Base-by-base conservation (phyloP, 2,888 invertebrate species). In the Patella depressa region DNA sequence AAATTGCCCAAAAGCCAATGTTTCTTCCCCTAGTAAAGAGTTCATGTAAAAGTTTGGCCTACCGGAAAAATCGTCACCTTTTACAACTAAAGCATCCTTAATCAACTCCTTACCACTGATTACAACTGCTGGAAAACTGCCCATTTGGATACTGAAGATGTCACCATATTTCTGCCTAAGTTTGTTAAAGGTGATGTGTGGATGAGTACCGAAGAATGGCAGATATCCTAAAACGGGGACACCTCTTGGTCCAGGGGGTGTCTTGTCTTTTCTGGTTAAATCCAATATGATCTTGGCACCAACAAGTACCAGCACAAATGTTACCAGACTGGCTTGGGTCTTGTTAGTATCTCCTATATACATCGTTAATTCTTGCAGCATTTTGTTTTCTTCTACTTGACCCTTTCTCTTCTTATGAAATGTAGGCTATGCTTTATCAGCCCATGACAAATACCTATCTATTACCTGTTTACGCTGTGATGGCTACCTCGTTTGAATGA, bases 201-300 rank as follows among this genome's bases (percentile, higher is more conserved):
- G 84, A 5, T 78, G 24, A 17, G 71, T 70, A 5, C 81, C 82
- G 14, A 85, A 77, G 12, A 82, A 79, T 15, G 82, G 83, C 54
- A 85, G 78, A 70, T 84, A 82, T 3, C 85, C 85, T 3, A 85
- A 65, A 53, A 85, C 29, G 12, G 85, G 85, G 15, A 81, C 75
- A 17, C 83, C 83, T 76, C 79, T 75, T 0, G 84, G 84, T 15
- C 82, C 85, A 0, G 78, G 76, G 2, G 83, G 82, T n/a, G 55
- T 1, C 7, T 65, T 65, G 3, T 59, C 70, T 19, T n/a, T 71
- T 17, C 34, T 14, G 17, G 19, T 19, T 17, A 76, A 3, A 17
- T 34, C 57, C 55, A 29, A 71, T 53, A 76, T 12, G n/a, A 71
- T n/a, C 14, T 72, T 53, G 45, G 54, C 53, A 53, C 53, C 14